A percentile compares a stretch with the other conserved stretches of the same genome.
Evolutionary conservation across 2,113 vertebrate genomes (phyloP).

Genomic region (Dromiciops gliroides): DNA sequence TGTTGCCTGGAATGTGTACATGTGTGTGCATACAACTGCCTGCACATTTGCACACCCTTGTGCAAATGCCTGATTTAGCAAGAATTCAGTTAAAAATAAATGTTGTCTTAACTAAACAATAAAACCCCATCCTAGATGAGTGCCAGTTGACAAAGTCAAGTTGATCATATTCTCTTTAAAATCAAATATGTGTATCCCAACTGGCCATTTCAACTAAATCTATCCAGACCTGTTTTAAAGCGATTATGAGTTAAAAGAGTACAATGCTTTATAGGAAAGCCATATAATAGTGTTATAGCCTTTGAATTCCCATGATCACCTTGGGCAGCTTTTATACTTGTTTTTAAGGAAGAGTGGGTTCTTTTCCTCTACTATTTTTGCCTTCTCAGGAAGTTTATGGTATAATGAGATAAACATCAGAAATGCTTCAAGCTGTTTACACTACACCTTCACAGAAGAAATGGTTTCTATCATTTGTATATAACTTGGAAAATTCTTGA

Average conservation of each 20-base stretch:
- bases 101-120: constrained; percentile 34
- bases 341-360: constrained; percentile 61
- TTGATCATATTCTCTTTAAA: constrained; percentile 34
- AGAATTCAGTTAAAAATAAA: constrained; percentile 51
- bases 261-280: neutral
- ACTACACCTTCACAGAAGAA: constrained; percentile 56
- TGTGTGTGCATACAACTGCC: constrained; percentile 44
- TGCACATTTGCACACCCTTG: fast-evolving
- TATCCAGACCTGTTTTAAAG: neutral
- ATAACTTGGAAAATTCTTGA: constrained; percentile 50
- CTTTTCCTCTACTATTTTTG: constrained; percentile 70
- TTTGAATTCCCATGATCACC: constrained; percentile 47
- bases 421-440: constrained; percentile 76
- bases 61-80: constrained; percentile 45
- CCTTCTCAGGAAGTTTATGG: constrained; percentile 78
- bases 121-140: constrained; percentile 23
- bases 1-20: constrained; percentile 49
- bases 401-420: constrained; percentile 78
- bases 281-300: constrained; percentile 4
- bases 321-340: constrained; percentile 50
- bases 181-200: neutral
- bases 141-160: neutral
- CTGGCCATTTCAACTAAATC: neutral
- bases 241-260: neutral
- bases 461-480: constrained; percentile 70